Conservation (phyloP, 2,888 invertebrate genomes). For the Dasypolia templi region DNA sequence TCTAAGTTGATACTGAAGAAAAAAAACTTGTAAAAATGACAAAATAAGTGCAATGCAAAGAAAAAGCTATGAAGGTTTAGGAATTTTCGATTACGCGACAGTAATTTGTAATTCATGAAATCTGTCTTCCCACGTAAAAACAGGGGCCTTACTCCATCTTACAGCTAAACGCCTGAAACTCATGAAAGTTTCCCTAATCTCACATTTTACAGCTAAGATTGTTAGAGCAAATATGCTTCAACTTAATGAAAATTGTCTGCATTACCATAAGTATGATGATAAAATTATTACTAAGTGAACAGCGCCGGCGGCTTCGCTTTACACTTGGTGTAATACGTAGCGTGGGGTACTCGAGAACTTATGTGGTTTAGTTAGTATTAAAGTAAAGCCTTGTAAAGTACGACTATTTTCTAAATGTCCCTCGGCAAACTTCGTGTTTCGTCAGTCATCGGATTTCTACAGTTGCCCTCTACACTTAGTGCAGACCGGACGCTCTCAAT, state of each 20-base stretch:
- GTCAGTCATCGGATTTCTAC: too few relatives aligned
- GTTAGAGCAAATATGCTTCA: constrained; percentile 52
- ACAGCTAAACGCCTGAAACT: constrained; percentile 20
- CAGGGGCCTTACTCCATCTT: not conserved
- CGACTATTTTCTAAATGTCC: too few relatives aligned
- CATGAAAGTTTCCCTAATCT: constrained; percentile 40
- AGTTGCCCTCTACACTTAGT: too few relatives aligned
- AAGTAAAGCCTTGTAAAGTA: constrained; percentile 27
- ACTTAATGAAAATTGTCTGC: constrained; percentile 62
- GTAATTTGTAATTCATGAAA: constrained; percentile 38
- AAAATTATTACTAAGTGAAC: constrained; percentile 63
- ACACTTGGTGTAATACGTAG: constrained; percentile 43
- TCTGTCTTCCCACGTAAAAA: constrained; percentile 16
- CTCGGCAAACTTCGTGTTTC: too few relatives aligned
- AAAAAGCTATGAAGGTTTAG: not conserved
- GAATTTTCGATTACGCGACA: constrained; percentile 14
- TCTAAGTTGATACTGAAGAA: not conserved
- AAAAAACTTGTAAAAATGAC: not conserved
- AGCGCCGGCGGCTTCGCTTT: constrained; percentile 45
- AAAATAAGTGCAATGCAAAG: not conserved
- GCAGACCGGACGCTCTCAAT: too few relatives aligned
- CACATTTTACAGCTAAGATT: constrained; percentile 46
- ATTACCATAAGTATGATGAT: constrained; percentile 62
- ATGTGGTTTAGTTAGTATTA: constrained; percentile 32
- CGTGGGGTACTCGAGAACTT: constrained; percentile 24